Evolutionary conservation across 1,140 invertebrate species (phyloP).

Genomic region (Drosophila saltans): DNA sequence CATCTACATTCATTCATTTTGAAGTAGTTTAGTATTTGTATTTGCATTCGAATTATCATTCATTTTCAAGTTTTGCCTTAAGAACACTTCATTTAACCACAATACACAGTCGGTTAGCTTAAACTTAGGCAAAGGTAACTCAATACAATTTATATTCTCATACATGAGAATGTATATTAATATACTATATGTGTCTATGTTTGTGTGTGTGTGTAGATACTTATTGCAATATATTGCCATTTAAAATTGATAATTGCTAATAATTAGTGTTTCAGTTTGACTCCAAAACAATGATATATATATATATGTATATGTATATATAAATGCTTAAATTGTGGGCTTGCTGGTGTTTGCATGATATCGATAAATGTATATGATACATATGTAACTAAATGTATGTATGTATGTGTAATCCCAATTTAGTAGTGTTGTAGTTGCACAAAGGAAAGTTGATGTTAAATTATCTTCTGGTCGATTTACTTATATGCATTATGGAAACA

Average conservation of each 20-base stretch:
- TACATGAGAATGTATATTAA: too few relatives aligned
- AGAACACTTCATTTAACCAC: constrained; percentile 7
- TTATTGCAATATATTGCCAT: constrained; percentile 1
- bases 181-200: neutral
- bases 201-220: neutral
- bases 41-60: constrained; percentile 3
- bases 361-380: too few relatives aligned
- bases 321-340: neutral
- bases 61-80: neutral
- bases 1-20: neutral
- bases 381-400: too few relatives aligned
- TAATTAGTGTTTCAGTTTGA: neutral
- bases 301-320: constrained; percentile 1
- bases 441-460: too few relatives aligned
- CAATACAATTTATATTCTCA: neutral
- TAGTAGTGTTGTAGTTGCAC: too few relatives aligned
- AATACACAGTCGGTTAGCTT: neutral
- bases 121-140: neutral
- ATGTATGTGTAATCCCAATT: too few relatives aligned
- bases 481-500: too few relatives aligned
- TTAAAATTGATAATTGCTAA: constrained; percentile 1
- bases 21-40: neutral
- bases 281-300: constrained; percentile 5
- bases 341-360: neutral
- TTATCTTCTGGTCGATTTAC: too few relatives aligned